Conservation (phyloP, 92 coral and sea anemone species). For the Epizoanthus fatuus region DNA sequence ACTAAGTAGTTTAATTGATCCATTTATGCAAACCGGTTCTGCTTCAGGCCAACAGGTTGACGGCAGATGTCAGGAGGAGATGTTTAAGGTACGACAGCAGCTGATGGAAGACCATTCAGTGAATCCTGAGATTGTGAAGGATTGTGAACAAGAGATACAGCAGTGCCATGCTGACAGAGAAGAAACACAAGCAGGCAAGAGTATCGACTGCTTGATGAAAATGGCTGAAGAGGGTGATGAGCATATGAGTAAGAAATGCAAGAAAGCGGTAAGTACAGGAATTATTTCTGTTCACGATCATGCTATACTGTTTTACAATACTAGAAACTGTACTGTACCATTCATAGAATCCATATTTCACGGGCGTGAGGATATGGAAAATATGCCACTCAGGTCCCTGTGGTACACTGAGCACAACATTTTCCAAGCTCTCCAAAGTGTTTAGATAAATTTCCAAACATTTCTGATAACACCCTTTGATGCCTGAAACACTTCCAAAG, state of each 20-base stretch:
- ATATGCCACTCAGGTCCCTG: no score
- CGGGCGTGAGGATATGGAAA: no score
- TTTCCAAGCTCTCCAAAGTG: no score
- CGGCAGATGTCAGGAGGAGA: conserved; percentile 89
- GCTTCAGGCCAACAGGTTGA: conserved; percentile 76
- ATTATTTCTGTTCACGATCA: background rate
- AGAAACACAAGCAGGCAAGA: conserved; percentile 84
- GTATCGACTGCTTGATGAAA: conserved; percentile 94
- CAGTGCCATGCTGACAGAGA: conserved; percentile 61
- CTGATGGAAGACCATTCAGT: conserved; percentile 94
- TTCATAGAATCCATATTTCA: no score
- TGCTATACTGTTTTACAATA: background rate
- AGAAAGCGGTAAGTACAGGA: conserved; percentile 72
- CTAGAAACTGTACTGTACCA: no score
- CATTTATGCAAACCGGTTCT: background rate
- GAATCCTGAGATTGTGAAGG: conserved; percentile 88
- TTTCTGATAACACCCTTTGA: no score
- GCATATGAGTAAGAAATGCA: conserved; percentile 59
- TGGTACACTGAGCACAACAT: no score
- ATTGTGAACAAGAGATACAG: conserved; percentile 85
- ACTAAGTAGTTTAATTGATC: no score
- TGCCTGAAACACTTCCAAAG: no score
- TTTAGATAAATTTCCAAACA: no score
- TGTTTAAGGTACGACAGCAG: conserved; percentile 88
- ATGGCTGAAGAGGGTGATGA: conserved; percentile 84